These are phyloP conservation scores for Henicopernis longicauda DNA, from an alignment of 2,113 vertebrate genomes.

Conservation along the genomic window DNA sequence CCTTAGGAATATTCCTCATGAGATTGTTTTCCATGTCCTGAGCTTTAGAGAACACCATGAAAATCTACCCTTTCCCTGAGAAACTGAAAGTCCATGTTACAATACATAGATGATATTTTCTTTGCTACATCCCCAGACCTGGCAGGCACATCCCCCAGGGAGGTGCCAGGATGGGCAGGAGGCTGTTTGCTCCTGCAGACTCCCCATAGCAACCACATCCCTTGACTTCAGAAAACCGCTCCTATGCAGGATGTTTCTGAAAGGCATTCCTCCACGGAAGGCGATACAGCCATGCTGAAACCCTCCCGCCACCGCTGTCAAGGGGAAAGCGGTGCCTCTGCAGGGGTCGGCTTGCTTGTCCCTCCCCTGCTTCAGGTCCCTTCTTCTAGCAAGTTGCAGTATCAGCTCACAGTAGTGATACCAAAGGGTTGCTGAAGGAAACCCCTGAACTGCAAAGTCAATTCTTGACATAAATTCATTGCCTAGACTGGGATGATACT, in stretches of 20 bases:
- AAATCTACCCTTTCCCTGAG: neutral
- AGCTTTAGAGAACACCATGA: neutral
- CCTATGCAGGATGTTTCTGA: neutral
- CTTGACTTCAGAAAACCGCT: neutral
- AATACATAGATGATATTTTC: neutral
- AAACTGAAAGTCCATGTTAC: neutral
- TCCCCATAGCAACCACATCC: rapidly evolving
- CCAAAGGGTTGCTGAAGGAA: neutral
- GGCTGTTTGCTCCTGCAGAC: neutral
- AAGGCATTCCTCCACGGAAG: neutral
- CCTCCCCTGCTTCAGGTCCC: neutral
- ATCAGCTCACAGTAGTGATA: neutral
- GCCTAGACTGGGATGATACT: neutral
- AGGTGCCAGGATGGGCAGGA: neutral
- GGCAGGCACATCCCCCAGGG: neutral
- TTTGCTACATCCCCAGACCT: neutral
- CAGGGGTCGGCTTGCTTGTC: neutral
- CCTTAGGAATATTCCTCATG: neutral
- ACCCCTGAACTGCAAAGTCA: neutral
- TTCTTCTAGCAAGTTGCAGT: neutral
- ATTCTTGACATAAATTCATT: neutral
- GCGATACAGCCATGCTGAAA: rapidly evolving
- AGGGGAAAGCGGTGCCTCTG: neutral
- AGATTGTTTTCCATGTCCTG: neutral
- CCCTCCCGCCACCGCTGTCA: rapidly evolving